These are phyloP conservation scores for Pyralis farinalis DNA, from an alignment of 2,888 invertebrate genomes.

Conservation along the genomic window DNA sequence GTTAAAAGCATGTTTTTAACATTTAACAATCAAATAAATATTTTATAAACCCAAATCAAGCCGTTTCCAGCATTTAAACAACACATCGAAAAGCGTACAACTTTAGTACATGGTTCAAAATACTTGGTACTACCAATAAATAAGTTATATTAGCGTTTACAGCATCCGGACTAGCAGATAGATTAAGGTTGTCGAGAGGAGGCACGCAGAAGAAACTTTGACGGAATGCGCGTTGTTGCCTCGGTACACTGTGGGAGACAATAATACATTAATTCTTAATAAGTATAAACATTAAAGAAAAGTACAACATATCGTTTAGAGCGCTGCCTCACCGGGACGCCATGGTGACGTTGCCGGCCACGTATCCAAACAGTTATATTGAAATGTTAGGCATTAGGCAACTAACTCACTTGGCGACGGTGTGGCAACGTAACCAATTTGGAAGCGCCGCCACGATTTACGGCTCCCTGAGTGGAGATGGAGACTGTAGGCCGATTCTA, in stretches of 20 bases:
- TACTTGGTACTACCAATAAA: constrained; percentile 58
- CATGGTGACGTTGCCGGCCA: too few relatives aligned
- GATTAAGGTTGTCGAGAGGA: constrained; percentile 50
- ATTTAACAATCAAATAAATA: background rate
- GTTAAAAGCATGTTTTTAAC: too few relatives aligned
- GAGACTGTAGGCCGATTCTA: too few relatives aligned
- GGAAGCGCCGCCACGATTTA: too few relatives aligned
- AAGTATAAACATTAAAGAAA: too few relatives aligned
- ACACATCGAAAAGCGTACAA: background rate
- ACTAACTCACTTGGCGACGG: too few relatives aligned
- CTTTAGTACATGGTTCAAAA: constrained; percentile 5
- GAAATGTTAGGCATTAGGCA: too few relatives aligned
- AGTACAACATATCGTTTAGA: too few relatives aligned
- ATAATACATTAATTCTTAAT: constrained; percentile 3
- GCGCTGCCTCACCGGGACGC: too few relatives aligned
- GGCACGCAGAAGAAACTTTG: constrained; percentile 30
- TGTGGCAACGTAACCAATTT: too few relatives aligned
- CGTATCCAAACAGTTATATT: too few relatives aligned
- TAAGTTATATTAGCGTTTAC: constrained; percentile 50
- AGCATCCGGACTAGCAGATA: constrained; percentile 67
- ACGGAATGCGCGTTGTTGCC: constrained; percentile 35
- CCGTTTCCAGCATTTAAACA: background rate
- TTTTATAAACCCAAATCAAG: background rate
- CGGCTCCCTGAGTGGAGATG: too few relatives aligned
- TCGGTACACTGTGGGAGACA: constrained; percentile 48